Conservation (phyloP, 2,113 vertebrate genomes). For the Platichthys flesus region DNA sequence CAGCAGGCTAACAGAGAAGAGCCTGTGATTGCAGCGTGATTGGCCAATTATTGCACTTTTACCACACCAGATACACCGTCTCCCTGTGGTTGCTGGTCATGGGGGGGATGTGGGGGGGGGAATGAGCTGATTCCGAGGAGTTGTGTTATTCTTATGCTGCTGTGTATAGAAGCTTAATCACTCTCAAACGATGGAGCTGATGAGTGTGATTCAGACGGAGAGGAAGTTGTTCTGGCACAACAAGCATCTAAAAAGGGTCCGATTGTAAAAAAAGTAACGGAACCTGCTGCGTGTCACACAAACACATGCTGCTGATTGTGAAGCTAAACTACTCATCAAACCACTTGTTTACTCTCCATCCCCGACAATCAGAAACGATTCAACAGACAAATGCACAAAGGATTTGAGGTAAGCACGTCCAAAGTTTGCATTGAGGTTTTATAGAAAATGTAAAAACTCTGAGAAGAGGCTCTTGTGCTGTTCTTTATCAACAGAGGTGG, state of each 20-base stretch:
- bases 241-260: too few relatives aligned
- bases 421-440: neutral
- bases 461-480: too few relatives aligned
- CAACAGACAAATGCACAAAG: neutral
- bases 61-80: slow-evolving; percentile 4
- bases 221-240: neutral
- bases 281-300: too few relatives aligned
- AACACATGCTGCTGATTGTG: too few relatives aligned
- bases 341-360: neutral
- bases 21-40: slow-evolving; percentile 64
- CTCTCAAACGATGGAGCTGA: slow-evolving; percentile 8
- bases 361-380: neutral
- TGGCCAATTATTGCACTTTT: slow-evolving; percentile 64
- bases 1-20: slow-evolving; percentile 46
- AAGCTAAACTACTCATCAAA: neutral
- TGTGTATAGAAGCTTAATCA: slow-evolving; percentile 22
- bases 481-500: too few relatives aligned
- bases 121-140: slow-evolving; percentile 21
- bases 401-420: neutral
- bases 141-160: neutral
- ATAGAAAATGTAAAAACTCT: too few relatives aligned
- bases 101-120: neutral
- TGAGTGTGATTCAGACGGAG: slow-evolving; percentile 10
- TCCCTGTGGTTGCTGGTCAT: neutral
- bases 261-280: too few relatives aligned